Evolutionary conservation across 1,140 invertebrate genomes (phyloP), one percentile per base, ranked within the genome.

Genomic region (Bombus huntii): DNA sequence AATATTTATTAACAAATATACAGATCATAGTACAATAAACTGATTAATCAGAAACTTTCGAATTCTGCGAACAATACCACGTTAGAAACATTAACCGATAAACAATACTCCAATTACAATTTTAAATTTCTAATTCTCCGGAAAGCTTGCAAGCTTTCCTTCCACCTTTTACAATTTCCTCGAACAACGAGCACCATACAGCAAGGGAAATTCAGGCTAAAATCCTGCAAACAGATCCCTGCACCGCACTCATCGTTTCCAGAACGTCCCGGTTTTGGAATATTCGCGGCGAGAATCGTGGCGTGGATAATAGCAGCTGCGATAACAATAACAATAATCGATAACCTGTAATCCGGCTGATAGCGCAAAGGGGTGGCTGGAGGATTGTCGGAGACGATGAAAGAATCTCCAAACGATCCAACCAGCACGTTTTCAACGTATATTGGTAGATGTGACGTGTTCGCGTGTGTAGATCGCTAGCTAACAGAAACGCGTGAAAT

Each of bases 281-380:
- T 62, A n/a, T 62, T n/a, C 59, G 59, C 28, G 59, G 66, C 47
- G 59, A 59, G 47, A 70, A 72, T 81, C 79, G 47, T 39, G 37
- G 18, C 39, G 4, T 25, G 31, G 39, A 39, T 81, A 76, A 80
- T 77, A 82, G 73, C 39, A 18, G n/a, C 34, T 5, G 31, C 74
- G 66, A 85, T 84, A 85, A 87, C 78, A 59, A 47, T 87, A 82
- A 87, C 37, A 44, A 68, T 87, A 87, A 87, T 83, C 83, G 83
- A 75, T 88, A 86, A 81, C 68, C 80, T 65, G 62, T 87, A 87
- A 84, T 83, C 42, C 83, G 42, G 31, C 59, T 81, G 88, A 83
- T 86, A 68, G 68, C 22, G 42, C 37, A 65, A 80, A 73, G n/a
- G 42, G 44, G 70, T 37, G 66, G 73, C 4, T 28, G 31, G 31